These are phyloP conservation scores for Euwallacea fornicatus DNA, from an alignment of 1,140 invertebrate species.

Conservation along the genomic window DNA sequence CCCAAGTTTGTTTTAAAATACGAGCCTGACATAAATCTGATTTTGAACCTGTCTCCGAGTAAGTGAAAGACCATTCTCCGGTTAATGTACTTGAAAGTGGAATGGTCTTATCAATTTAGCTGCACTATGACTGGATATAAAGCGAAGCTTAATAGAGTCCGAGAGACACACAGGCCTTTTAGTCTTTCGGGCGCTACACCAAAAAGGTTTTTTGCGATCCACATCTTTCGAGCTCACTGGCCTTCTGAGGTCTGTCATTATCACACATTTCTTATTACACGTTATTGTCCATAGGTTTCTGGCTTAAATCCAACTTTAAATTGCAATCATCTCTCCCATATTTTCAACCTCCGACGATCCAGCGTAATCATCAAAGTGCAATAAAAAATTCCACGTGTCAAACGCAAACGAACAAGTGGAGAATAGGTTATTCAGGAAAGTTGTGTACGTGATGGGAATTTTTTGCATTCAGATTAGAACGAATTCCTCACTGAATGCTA, in stretches of 20 bases:
- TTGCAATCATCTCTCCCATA: not conserved
- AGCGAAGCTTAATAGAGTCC: conserved; percentile 25
- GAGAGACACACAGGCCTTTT: conserved; percentile 15
- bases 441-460: conserved; percentile 1
- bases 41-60: not conserved
- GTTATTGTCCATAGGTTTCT: too few relatives aligned
- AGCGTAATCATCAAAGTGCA: not conserved
- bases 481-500: not conserved
- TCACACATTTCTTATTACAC: too few relatives aligned
- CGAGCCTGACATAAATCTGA: not conserved
- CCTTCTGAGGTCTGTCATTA: too few relatives aligned
- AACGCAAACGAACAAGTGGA: conserved; percentile 9
- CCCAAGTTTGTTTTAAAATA: too few relatives aligned
- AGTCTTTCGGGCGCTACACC: conserved; percentile 18
- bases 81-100: conserved; percentile 23
- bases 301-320: too few relatives aligned
- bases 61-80: conserved; percentile 10
- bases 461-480: conserved; percentile 2
- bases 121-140: conserved; percentile 25
- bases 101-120: conserved; percentile 30
- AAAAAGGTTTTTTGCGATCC: conserved; percentile 1
- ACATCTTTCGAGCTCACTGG: too few relatives aligned
- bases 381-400: conserved; percentile 15
- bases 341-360: not conserved
- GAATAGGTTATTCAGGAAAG: conserved; percentile 2